A percentile compares a stretch with the other conserved stretches of the same genome.
Conservation (phyloP, 2,113 vertebrate species). For the Pogonocichla stellata region DNA sequence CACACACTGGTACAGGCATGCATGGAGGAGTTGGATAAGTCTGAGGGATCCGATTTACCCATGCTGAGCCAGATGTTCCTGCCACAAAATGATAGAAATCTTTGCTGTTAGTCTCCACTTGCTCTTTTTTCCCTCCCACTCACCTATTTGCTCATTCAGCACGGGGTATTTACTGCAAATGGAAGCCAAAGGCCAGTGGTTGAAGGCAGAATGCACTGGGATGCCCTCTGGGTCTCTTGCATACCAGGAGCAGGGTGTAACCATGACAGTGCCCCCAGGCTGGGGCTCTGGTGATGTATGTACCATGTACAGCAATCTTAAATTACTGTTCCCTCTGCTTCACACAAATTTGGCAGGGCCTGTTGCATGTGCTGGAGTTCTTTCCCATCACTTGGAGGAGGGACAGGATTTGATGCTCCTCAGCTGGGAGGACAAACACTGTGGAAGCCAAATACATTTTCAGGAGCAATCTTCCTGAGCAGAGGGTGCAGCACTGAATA, state of each 20-base stretch:
- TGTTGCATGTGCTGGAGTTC: not conserved
- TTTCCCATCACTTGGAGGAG: not conserved
- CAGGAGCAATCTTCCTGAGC: not conserved
- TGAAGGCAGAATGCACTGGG: conserved; percentile 32
- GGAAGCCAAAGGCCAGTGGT: conserved; percentile 61
- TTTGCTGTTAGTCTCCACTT: conserved; percentile 53
- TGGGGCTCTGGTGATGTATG: not conserved
- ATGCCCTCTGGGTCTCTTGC: conserved; percentile 43
- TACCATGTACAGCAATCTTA: not conserved
- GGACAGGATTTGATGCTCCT: not conserved
- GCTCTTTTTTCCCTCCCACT: conserved; percentile 54
- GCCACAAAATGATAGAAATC: conserved; percentile 30
- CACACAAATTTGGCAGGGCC: not conserved
- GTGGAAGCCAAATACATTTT: not conserved
- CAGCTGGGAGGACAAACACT: not conserved
- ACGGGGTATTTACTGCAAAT: conserved; percentile 16
- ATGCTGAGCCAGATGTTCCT: conserved; percentile 53
- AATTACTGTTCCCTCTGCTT: not conserved
- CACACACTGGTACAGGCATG: conserved; percentile 15
- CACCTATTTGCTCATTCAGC: conserved; percentile 20
- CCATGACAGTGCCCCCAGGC: not conserved
- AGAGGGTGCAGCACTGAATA: not conserved
- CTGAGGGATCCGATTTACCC: not conserved
- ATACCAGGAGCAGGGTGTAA: conserved; percentile 54
- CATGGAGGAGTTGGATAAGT: not conserved